Conservation (phyloP, 2,113 vertebrate species). For the Mastomys coucha region DNA sequence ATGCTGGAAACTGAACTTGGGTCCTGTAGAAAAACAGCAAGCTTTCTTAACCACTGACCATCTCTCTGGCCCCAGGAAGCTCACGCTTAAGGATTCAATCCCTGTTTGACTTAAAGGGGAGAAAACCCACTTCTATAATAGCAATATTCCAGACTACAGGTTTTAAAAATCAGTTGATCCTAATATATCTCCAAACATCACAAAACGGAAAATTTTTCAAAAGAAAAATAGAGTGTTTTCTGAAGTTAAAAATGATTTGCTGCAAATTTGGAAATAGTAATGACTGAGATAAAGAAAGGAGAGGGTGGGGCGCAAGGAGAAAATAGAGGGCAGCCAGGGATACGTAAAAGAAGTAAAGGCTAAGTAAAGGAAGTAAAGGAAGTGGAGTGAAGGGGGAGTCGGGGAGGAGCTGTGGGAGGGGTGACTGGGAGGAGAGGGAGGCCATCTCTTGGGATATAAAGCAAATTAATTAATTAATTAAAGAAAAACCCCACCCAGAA, state of each 20-base stretch:
- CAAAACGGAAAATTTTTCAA: neutral
- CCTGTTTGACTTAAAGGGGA: neutral
- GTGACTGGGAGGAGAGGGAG: too few species aligned
- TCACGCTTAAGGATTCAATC: neutral
- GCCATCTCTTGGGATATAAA: too few species aligned
- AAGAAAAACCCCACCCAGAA: too few species aligned
- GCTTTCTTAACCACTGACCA: neutral
- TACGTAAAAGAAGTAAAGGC: neutral
- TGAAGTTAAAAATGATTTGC: neutral
- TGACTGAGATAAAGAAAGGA: neutral
- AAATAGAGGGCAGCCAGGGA: neutral
- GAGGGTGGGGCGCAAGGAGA: neutral
- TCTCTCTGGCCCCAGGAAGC: neutral
- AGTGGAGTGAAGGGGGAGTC: too few species aligned
- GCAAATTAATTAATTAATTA: too few species aligned
- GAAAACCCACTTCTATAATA: neutral
- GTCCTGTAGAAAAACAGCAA: neutral
- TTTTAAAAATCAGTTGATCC: neutral
- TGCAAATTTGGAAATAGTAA: neutral
- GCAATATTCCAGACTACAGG: neutral
- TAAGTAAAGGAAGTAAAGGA: too few species aligned
- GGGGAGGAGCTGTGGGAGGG: too few species aligned
- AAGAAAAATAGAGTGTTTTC: neutral
- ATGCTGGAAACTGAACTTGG: neutral
- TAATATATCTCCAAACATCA: neutral